These are phyloP conservation scores for Proterorhinus semilunaris DNA, from an alignment of 2,113 vertebrate genomes.

Conservation along the genomic window DNA sequence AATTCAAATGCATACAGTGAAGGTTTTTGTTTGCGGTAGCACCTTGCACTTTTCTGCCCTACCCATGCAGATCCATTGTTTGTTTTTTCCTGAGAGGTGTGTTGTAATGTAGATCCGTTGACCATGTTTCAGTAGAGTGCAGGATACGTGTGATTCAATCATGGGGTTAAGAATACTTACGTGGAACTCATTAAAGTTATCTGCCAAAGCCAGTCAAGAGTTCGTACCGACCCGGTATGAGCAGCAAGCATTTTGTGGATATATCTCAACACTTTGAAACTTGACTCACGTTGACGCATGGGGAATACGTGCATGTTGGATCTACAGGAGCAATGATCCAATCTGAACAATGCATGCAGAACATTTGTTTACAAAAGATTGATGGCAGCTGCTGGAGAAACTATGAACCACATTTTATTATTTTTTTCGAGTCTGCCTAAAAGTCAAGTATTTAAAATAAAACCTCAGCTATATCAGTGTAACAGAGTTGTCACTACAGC, in stretches of 20 bases:
- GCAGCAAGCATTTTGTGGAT: neutral
- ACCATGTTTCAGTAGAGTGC: neutral
- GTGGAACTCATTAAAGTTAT: conserved; percentile 39
- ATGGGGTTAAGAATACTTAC: conserved; percentile 26
- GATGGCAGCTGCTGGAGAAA: too few species aligned
- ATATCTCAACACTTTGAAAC: neutral
- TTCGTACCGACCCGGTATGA: neutral
- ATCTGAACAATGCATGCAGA: neutral
- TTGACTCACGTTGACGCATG: neutral
- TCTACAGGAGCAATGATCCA: neutral
- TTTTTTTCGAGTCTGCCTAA: too few species aligned
- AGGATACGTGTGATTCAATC: conserved; percentile 36
- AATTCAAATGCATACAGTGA: too few species aligned
- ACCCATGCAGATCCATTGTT: too few species aligned
- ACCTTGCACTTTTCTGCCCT: neutral
- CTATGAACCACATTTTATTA: too few species aligned
- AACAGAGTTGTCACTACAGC: neutral
- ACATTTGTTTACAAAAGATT: too few species aligned
- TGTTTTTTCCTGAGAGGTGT: neutral
- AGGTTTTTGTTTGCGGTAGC: neutral
- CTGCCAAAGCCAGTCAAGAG: conserved; percentile 7
- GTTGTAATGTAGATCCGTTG: neutral
- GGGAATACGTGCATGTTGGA: neutral
- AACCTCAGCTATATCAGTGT: too few species aligned
- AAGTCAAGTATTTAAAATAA: too few species aligned